Base-by-base conservation (phyloP, 2,113 vertebrate species). In the Cheirogaleus medius region DNA sequence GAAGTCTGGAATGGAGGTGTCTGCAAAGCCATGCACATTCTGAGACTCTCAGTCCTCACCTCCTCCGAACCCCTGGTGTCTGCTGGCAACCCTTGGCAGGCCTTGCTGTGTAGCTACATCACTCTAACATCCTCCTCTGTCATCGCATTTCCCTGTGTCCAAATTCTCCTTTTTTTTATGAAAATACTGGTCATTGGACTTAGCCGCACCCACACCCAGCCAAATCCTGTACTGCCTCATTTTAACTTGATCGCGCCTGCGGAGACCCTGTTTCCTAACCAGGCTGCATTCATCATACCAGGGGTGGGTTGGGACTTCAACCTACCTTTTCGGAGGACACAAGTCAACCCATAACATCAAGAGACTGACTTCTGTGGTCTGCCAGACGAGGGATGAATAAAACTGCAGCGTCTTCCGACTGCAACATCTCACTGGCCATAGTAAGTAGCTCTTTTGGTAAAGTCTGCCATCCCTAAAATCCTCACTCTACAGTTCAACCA, bases 191-290 rank as follows among this genome's bases (percentile, higher is more conserved):
- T 27, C 17, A 0, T n/a, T 2, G 27, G 17, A 15, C 14, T 29
- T 21, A 74, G 18, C 37, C 11, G 13, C 37, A 7, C 25, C 10
- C 3, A 10, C 10, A 34, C 2, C 21, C 21, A 8, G n/a, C n/a
- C n/a, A 11, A 47, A 37, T 29, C 23, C 4, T 44, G 39, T 27
- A 44, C 1, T 56, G 27, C 5, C 14, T 49, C 42, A 3, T 39
- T 18, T 63, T 11, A 32, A 64, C 23, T 2, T 1, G 0, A 7
- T 32, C 17, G 3, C 17, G 6, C 49, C 8, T 7, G 11, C 5
- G 0, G 29, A 63, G 17, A 54, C 52, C 3, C 0, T 29, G 15
- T 52, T 63, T 32, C 8, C 5, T 3, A 12, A 11, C 8, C 32
- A 85, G n/a, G 29, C 77, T 39, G 14, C 34, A 15, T 25, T 11